phyloP scores from a whole-genome alignment of 2,888 invertebrate genomes.

The Notocelia uddmanniana region DNA sequence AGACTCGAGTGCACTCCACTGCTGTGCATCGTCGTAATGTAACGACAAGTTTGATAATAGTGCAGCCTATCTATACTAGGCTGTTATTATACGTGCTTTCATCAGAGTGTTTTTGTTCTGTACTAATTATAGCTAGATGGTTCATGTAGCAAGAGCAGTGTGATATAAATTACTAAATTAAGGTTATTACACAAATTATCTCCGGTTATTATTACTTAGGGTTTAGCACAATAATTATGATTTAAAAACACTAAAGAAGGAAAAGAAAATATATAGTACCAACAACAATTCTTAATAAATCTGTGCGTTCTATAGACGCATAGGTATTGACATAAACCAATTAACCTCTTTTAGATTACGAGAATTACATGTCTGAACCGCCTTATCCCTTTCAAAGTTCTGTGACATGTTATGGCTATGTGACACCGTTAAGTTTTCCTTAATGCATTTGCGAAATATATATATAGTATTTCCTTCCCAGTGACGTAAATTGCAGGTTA shows the following conservation, averaged over 20 bases:
- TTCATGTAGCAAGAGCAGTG: neutral
- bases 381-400: constrained; percentile 15
- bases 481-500: constrained; percentile 20
- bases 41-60: constrained; percentile 37
- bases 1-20: constrained; percentile 55
- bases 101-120: constrained; percentile 2
- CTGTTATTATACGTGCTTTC: constrained; percentile 2
- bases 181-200: too few relatives aligned
- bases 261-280: neutral
- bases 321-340: constrained; percentile 23
- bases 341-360: constrained; percentile 28
- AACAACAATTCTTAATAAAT: constrained; percentile 17
- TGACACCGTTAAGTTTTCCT: constrained; percentile 14
- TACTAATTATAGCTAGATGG: neutral
- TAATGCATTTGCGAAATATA: constrained; percentile 25
- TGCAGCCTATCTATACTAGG: constrained; percentile 11
- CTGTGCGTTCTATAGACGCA: neutral
- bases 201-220: neutral
- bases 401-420: constrained; percentile 14
- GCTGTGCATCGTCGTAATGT: constrained; percentile 29
- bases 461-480: constrained; percentile 15
- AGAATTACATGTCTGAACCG: constrained; percentile 14
- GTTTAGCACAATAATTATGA: neutral
- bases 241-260: neutral
- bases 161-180: neutral